Percentiles rank a stretch among this genome's conserved stretches.
phyloP scores from a whole-genome alignment of 2,888 invertebrate genomes.

The Cryptocephalus moraei region DNA sequence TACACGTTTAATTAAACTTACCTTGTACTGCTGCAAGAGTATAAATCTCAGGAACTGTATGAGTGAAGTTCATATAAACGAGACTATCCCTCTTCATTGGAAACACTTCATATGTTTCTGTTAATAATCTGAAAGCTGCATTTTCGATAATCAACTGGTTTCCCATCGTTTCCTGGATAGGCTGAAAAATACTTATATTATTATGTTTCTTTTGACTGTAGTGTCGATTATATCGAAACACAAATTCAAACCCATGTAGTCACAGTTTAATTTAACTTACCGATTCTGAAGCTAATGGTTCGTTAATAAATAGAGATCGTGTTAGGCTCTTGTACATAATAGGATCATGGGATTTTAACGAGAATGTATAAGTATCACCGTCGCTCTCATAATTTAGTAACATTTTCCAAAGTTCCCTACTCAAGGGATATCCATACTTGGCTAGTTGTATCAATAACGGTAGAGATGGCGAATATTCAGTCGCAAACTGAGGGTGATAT shows the following conservation, averaged over 20 bases:
- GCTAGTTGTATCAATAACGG: conserved; percentile 3
- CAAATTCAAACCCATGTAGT: too few species aligned
- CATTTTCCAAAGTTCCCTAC: too few species aligned
- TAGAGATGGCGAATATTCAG: conserved; percentile 2
- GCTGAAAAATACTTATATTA: conserved; percentile 1
- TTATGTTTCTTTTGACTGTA: too few species aligned
- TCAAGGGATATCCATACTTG: conserved; percentile 1
- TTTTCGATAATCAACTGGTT: conserved; percentile 5
- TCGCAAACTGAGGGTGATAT: conserved; percentile 6
- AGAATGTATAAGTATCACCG: too few species aligned
- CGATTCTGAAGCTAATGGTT: not conserved
- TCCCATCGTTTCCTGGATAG: conserved; percentile 1
- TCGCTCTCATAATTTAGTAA: too few species aligned
- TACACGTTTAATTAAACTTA: not conserved
- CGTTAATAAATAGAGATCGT: too few species aligned
- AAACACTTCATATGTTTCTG: not conserved
- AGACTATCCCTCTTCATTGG: too few species aligned
- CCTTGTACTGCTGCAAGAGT: conserved; percentile 5
- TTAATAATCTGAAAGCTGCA: conserved; percentile 5
- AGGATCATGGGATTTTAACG: too few species aligned
- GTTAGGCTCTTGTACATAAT: too few species aligned
- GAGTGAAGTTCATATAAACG: too few species aligned
- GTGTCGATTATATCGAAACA: too few species aligned
- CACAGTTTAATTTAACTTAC: not conserved
- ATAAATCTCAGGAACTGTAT: not conserved